Conservation (phyloP, 1,140 invertebrate species). For the Neuroterus valhalla region DNA sequence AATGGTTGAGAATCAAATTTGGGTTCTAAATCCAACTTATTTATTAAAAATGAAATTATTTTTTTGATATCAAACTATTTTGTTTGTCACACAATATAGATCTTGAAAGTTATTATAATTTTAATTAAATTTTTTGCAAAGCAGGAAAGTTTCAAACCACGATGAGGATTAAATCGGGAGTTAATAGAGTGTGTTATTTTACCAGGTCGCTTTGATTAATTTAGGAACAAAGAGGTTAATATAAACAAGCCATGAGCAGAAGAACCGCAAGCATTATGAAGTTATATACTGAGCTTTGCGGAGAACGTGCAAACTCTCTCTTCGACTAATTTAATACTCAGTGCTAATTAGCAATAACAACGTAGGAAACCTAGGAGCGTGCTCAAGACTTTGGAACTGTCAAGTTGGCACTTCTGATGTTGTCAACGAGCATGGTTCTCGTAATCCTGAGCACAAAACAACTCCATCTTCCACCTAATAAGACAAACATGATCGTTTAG, state of each 20-base stretch:
- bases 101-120: too few species aligned
- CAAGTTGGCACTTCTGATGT: constrained; percentile 21
- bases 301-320: not conserved
- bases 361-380: not conserved
- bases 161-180: too few species aligned
- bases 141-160: too few species aligned
- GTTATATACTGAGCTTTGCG: constrained; percentile 3
- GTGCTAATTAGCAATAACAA: not conserved
- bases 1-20: too few species aligned
- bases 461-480: not conserved
- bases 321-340: constrained; percentile 2
- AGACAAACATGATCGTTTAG: not conserved
- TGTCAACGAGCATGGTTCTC: not conserved
- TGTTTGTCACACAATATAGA: too few species aligned
- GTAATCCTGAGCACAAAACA: not conserved
- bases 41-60: too few species aligned
- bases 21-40: too few species aligned
- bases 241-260: not conserved
- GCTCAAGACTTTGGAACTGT: not conserved
- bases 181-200: too few species aligned
- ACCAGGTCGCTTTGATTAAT: not conserved
- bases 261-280: constrained; percentile 2
- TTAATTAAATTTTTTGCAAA: too few species aligned
- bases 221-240: not conserved
- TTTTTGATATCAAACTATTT: too few species aligned